Evolutionary conservation across 2,888 invertebrate species (phyloP), one percentile per base, ranked within the genome.

Genomic region (Biston betularia): DNA sequence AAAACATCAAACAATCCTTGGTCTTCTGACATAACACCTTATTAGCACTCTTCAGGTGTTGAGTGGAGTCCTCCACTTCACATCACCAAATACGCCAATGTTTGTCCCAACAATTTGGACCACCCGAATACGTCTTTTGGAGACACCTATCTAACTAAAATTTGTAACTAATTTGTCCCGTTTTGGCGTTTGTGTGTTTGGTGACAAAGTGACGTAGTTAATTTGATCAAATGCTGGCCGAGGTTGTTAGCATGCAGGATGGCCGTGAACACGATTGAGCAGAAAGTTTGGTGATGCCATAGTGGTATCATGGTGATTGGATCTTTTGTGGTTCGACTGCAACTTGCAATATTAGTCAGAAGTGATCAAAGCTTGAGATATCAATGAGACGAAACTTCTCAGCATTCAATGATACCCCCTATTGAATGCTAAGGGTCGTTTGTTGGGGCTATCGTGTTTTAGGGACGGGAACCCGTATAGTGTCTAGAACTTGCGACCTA

Each of bases 81-180:
- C 88, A 78, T 76, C 78, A 76, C 92, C 92, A 87, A 86, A 89
- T 87, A 85, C 70, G 79, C 64, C 73, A 66, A 63, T 80, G 82
- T 89, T 89, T 89, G 83, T 72, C 67, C 73, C 73, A 73, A 78
- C 84, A 86, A 86, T 89, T 89, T 85, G 79, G 78, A 71, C 72
- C 65, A 48, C 59, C 89, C 89, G 61, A 77, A 89, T 80, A 35
- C 74, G 76, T 77, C 80, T 89, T 89, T 90, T 90, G 75, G 87
- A 88, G 85, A 12, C 53, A 58, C 48, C 74, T 68, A 79, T 85
- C 89, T 91, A 91, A 90, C 88, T 88, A 73, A 79, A 83, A 79
- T 79, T 85, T 83, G 81, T 80, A 83, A 79, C 80, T 85, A 83
- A 84, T 82, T 77, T 76, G 76, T 63, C 75, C 77, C 56, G 56